Conservation (phyloP, 2,113 vertebrate species). For the Menidia beryllina region DNA sequence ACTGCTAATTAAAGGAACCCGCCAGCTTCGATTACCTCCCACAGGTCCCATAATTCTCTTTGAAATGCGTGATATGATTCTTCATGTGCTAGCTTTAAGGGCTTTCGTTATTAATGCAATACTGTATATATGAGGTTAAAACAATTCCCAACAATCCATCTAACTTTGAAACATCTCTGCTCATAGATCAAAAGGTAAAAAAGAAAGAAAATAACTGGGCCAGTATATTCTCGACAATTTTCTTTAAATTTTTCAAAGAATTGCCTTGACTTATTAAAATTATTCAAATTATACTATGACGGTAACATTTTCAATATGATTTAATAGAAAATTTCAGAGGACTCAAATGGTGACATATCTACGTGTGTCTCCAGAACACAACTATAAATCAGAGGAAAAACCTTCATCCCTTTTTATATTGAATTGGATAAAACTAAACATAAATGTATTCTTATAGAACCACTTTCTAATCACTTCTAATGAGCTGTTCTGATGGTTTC, state of each 20-base stretch:
- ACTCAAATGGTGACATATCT: no score
- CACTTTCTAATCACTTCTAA: background rate
- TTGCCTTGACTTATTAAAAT: background rate
- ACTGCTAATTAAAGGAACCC: constrained; percentile 67
- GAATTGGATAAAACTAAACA: background rate
- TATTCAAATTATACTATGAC: background rate
- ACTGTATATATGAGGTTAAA: constrained; percentile 15
- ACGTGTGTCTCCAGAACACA: no score
- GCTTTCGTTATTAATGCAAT: constrained; percentile 19
- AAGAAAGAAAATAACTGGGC: background rate
- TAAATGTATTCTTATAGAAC: background rate
- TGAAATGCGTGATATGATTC: constrained; percentile 57
- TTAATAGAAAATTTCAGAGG: background rate
- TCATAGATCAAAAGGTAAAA: background rate
- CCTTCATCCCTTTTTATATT: background rate
- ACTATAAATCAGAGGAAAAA: no score
- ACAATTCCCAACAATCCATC: background rate
- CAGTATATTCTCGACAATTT: background rate
- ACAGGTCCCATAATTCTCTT: constrained; percentile 47
- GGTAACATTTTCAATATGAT: background rate
- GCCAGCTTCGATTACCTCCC: constrained; percentile 65
- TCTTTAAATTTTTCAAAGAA: background rate
- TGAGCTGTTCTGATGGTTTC: background rate
- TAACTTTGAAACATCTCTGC: background rate
- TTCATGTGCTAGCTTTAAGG: constrained; percentile 44